Conservation (phyloP, 2,113 vertebrate species). For the Setophaga kirtlandii region DNA sequence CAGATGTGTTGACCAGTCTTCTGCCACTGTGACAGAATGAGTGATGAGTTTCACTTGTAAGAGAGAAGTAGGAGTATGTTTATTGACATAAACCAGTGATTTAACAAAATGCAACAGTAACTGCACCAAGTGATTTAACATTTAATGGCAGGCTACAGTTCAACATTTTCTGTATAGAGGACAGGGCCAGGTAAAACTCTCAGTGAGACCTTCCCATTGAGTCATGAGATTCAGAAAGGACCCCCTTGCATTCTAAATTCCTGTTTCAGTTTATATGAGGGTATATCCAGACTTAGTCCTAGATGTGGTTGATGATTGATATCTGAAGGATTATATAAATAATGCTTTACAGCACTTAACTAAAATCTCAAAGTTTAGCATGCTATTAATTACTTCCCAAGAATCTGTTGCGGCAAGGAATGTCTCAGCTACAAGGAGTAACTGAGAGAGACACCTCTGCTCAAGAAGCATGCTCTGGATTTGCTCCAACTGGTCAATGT, state of each 20-base stretch:
- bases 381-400: background rate
- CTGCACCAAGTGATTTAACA: background rate
- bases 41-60: background rate
- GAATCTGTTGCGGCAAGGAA: background rate
- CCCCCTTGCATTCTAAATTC: background rate
- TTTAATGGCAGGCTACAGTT: background rate
- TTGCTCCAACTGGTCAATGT: rapidly evolving
- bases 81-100: background rate
- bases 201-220: background rate
- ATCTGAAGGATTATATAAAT: background rate
- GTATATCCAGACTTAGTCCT: background rate
- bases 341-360: background rate
- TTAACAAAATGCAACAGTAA: background rate
- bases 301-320: background rate
- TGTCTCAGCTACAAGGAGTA: background rate
- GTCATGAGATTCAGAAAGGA: background rate
- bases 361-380: background rate
- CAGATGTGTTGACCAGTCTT: background rate
- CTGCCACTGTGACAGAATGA: background rate
- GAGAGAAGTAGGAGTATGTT: background rate
- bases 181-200: background rate
- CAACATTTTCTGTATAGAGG: background rate
- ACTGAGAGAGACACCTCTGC: background rate
- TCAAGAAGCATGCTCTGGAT: background rate
- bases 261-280: background rate